Conservation (phyloP, 2,888 invertebrate species). For the Latheticus oryzae region DNA sequence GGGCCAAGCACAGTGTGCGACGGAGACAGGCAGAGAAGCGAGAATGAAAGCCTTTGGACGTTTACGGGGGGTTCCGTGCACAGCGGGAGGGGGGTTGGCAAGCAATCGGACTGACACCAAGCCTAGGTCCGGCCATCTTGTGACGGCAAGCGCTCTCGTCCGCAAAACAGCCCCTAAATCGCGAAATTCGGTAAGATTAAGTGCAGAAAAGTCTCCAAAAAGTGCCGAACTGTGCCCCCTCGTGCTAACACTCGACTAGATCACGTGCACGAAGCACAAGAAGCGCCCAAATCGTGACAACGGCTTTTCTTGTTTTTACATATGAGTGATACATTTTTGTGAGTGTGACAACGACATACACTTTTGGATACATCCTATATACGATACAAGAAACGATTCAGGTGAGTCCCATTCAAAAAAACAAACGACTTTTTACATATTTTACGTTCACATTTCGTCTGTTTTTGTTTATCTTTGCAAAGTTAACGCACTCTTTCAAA, state of each 20-base stretch:
- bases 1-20: constrained; percentile 55
- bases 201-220: constrained; percentile 41
- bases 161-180: constrained; percentile 62
- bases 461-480: constrained; percentile 20
- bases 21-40: constrained; percentile 64
- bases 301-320: constrained; percentile 53
- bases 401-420: constrained; percentile 8
- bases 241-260: constrained; percentile 55
- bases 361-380: constrained; percentile 16
- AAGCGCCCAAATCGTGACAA: constrained; percentile 35
- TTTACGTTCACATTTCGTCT: too few species aligned
- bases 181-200: constrained; percentile 36
- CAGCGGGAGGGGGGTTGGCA: constrained; percentile 64
- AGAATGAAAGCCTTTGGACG: constrained; percentile 66
- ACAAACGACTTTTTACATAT: too few species aligned
- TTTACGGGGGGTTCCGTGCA: constrained; percentile 66
- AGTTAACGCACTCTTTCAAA: too few species aligned
- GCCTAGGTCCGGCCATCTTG: constrained; percentile 67
- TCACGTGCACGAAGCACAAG: constrained; percentile 59
- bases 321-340: constrained; percentile 62
- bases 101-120: constrained; percentile 66
- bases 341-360: constrained; percentile 48
- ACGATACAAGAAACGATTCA: background rate
- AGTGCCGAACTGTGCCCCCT: constrained; percentile 52
- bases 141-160: constrained; percentile 64